Conservation (phyloP, 2,888 invertebrate genomes). For the Phytoseiulus persimilis region DNA sequence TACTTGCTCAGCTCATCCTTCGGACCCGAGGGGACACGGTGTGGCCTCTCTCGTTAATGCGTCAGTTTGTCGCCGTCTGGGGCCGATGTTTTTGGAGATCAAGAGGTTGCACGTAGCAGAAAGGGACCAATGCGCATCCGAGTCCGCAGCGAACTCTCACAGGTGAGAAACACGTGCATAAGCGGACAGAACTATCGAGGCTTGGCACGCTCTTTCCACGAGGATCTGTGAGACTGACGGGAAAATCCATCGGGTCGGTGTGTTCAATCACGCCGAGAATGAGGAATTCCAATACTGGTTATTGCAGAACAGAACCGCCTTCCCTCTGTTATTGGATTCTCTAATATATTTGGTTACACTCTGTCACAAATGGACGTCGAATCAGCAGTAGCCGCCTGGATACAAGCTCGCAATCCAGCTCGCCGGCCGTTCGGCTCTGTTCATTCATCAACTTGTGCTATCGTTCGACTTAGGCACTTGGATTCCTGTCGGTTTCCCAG, state of each 20-base stretch:
- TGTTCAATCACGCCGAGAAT: not conserved
- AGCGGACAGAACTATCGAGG: too few species aligned
- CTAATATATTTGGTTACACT: not conserved
- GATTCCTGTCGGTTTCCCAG: not conserved
- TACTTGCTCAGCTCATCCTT: too few species aligned
- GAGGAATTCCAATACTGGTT: not conserved
- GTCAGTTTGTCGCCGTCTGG: too few species aligned
- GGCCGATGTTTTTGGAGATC: too few species aligned
- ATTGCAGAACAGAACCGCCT: not conserved
- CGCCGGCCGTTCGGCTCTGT: not conserved
- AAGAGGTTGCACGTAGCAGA: too few species aligned
- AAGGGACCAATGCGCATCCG: too few species aligned
- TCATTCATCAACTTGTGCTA: not conserved
- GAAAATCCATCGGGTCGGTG: not conserved
- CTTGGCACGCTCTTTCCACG: not conserved
- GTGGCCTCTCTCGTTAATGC: too few species aligned
- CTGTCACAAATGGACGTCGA: not conserved
- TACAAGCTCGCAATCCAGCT: not conserved
- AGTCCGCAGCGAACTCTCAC: too few species aligned
- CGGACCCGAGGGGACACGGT: too few species aligned
- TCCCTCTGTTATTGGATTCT: not conserved
- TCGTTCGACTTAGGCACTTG: not conserved
- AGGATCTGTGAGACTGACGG: not conserved
- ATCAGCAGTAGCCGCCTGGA: not conserved
- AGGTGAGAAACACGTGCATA: too few species aligned